A percentile compares a stretch with the other conserved stretches of the same genome.
These are phyloP conservation scores for Tylochromis polylepis DNA, from an alignment of 2,113 vertebrate species.

Conservation along the genomic window DNA sequence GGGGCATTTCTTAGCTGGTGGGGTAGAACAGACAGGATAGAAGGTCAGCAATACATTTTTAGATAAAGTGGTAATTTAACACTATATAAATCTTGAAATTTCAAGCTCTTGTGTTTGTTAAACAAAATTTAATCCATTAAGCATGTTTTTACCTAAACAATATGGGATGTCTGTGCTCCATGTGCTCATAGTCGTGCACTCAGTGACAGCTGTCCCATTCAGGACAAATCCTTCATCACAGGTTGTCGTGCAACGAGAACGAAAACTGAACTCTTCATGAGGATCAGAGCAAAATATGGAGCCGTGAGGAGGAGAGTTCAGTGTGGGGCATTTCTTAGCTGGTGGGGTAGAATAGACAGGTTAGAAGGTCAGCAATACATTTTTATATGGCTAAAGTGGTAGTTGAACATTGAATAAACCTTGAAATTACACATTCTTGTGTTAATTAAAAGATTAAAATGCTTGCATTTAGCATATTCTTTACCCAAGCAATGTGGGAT, in stretches of 20 bases:
- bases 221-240: slow-evolving; percentile 63
- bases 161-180: slow-evolving; percentile 43
- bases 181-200: slow-evolving; percentile 46
- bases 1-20: slow-evolving; percentile 53
- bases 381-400: neutral
- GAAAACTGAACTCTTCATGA: slow-evolving; percentile 54
- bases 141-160: slow-evolving; percentile 52
- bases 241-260: slow-evolving; percentile 54
- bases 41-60: accelerated
- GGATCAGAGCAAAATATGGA: slow-evolving; percentile 46
- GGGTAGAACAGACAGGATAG: neutral
- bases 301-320: slow-evolving; percentile 46
- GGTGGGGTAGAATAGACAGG: neutral
- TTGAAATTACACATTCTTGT: neutral
- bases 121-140: neutral
- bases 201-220: slow-evolving; percentile 8
- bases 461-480: neutral
- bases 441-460: neutral
- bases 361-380: neutral
- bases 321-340: slow-evolving; percentile 55
- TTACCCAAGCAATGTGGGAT: slow-evolving; percentile 54
- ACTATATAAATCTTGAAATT: neutral
- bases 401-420: neutral
- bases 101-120: neutral
- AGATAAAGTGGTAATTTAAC: neutral